Conservation (phyloP, 2,113 vertebrate species). For the Aspiorhynchus laticeps region DNA sequence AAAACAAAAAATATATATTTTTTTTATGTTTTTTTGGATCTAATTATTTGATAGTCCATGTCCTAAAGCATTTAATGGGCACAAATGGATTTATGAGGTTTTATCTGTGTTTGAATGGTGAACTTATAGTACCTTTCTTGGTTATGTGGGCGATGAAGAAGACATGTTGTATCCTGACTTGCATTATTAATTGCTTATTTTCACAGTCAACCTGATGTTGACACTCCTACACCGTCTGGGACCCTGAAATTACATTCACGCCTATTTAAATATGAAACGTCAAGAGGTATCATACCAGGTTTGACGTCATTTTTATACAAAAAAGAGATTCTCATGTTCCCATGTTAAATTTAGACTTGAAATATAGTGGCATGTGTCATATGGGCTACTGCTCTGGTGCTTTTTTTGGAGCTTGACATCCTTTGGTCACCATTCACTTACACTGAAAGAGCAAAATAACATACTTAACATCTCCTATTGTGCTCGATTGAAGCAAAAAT, state of each 20-base stretch:
- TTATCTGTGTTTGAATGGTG: slow-evolving; percentile 3
- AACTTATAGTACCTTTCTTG: slow-evolving; percentile 1
- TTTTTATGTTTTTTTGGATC: background rate
- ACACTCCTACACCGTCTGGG: slow-evolving; percentile 23
- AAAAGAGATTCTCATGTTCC: background rate
- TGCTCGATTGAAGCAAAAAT: background rate
- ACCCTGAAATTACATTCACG: background rate
- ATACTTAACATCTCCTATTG: background rate
- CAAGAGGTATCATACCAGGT: background rate
- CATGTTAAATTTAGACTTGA: background rate
- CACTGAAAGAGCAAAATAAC: background rate
- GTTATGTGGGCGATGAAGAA: background rate
- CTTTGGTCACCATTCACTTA: background rate
- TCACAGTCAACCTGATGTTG: slow-evolving; percentile 34
- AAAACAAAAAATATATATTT: background rate
- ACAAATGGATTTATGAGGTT: background rate
- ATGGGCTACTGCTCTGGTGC: background rate
- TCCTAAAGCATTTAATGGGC: background rate
- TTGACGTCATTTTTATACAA: background rate
- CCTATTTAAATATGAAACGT: background rate
- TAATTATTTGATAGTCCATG: background rate
- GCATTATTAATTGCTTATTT: slow-evolving; percentile 50
- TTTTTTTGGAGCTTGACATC: background rate
- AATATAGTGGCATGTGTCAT: background rate
- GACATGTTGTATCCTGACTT: slow-evolving; percentile 19